Percentiles rank a stretch among this genome's conserved stretches.
Conservation (phyloP, 1,140 invertebrate genomes). For the Campoletis sonorensis region DNA sequence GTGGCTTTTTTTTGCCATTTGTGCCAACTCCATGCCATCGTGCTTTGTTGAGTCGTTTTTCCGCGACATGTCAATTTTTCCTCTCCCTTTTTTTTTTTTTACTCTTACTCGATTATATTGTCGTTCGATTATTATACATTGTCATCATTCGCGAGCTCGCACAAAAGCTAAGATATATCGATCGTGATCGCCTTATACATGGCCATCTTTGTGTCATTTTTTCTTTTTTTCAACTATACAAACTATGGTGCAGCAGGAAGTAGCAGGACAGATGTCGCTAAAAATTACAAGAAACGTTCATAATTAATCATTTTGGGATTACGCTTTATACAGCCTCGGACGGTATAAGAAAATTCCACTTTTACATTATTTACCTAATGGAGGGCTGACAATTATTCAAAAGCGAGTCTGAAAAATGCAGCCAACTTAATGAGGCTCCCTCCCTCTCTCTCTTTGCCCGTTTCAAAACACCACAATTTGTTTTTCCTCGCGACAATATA, state of each 20-base stretch:
- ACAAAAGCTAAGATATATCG: conserved; percentile 12
- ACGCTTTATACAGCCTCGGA: not conserved
- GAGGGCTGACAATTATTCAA: not conserved
- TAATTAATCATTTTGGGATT: conserved; percentile 32
- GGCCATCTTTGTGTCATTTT: not conserved
- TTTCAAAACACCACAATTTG: not conserved
- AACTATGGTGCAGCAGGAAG: conserved; percentile 35
- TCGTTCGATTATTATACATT: conserved; percentile 40
- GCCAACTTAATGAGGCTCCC: not conserved
- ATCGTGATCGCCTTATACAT: not conserved
- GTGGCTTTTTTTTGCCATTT: conserved; percentile 52
- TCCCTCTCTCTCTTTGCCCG: not conserved
- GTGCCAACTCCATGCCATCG: conserved; percentile 43
- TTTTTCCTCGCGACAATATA: not conserved
- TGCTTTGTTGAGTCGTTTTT: not conserved
- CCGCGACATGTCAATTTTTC: conserved; percentile 33
- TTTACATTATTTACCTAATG: not conserved
- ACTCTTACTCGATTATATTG: not conserved
- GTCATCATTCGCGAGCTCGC: conserved; percentile 19
- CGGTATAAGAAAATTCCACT: not conserved
- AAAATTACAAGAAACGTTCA: not conserved
- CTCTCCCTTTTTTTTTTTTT: conserved; percentile 22
- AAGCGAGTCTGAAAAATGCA: not conserved
- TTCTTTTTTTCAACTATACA: conserved; percentile 1
- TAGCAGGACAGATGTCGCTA: not conserved